Conservation (phyloP, 1,140 invertebrate species). For the Dreissena polymorpha region DNA sequence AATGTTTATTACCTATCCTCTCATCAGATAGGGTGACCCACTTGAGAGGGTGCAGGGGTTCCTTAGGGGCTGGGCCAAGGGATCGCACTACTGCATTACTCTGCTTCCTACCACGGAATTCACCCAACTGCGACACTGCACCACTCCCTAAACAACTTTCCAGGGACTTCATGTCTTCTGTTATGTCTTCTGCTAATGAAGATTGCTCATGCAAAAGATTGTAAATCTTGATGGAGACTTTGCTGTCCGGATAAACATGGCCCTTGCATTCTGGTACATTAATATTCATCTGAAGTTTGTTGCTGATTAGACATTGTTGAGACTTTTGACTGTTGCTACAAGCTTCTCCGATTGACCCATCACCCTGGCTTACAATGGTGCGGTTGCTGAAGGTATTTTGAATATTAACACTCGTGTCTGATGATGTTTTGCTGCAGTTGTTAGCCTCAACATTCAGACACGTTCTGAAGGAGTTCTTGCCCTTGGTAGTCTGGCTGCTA, state of each 20-base stretch:
- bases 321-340: too few species aligned
- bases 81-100: slow-evolving; percentile 17
- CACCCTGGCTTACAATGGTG: not conserved
- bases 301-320: not conserved
- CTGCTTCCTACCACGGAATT: slow-evolving; percentile 16
- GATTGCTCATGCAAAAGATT: not conserved
- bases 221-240: not conserved
- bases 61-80: slow-evolving; percentile 47
- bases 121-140: not conserved
- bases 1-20: slow-evolving; percentile 40
- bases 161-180: not conserved
- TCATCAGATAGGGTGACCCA: slow-evolving; percentile 62
- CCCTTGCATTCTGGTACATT: slow-evolving; percentile 32
- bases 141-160: not conserved
- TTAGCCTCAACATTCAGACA: not conserved
- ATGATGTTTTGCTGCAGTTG: slow-evolving; percentile 29
- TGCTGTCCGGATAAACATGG: slow-evolving; percentile 10
- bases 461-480: not conserved
- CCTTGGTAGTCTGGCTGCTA: slow-evolving; percentile 23
- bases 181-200: not conserved
- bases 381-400: slow-evolving; percentile 6
- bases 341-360: too few species aligned
- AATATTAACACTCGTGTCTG: not conserved
- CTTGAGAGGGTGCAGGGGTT: slow-evolving; percentile 58
- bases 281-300: slow-evolving; percentile 37